These are phyloP conservation scores for Drosophila nr. perissopoda DNA, from an alignment of 2,888 invertebrate species.

Conservation along the genomic window DNA sequence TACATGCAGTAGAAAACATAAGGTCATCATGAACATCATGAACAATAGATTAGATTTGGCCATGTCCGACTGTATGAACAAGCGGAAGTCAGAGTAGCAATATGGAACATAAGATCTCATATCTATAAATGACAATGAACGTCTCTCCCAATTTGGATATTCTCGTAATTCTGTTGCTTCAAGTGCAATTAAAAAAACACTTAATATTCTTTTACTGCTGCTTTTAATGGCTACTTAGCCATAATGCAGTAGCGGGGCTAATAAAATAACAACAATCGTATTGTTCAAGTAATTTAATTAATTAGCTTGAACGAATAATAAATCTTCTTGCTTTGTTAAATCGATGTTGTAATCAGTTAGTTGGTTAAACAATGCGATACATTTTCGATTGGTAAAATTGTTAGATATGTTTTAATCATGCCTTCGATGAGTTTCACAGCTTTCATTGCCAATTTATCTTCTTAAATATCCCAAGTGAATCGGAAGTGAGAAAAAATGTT, in stretches of 20 bases:
- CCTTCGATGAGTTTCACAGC: neutral
- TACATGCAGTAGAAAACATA: neutral
- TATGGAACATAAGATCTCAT: neutral
- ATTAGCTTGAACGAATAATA: neutral
- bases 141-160: neutral
- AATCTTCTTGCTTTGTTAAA: neutral
- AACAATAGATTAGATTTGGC: too few species aligned
- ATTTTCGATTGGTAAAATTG: neutral
- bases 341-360: neutral
- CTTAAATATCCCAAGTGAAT: constrained; percentile 16
- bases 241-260: neutral
- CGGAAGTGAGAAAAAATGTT: constrained; percentile 10
- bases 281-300: neutral
- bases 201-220: neutral
- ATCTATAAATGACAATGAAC: neutral
- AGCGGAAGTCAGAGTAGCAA: neutral
- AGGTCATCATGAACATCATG: neutral
- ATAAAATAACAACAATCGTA: neutral
- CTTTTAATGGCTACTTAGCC: neutral
- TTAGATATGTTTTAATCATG: neutral
- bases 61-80: too few species aligned
- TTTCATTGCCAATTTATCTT: constrained; percentile 35
- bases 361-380: neutral
- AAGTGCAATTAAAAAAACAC: neutral
- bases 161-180: neutral